Evolutionary conservation across 1,140 invertebrate genomes (phyloP).

Genomic region (Monochamus saltuarius): DNA sequence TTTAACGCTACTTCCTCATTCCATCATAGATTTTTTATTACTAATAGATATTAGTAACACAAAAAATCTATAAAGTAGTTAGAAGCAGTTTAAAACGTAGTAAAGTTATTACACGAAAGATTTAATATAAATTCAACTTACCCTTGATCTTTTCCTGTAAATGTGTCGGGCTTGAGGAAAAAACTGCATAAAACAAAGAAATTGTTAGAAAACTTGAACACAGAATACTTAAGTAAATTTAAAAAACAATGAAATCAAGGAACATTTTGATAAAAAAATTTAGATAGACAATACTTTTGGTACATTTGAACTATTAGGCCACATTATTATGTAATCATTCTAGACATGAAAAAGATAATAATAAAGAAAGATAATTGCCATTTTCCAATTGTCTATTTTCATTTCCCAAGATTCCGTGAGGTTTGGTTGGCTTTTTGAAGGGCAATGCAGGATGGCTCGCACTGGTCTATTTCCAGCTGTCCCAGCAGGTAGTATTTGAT

Average conservation of each 20-base stretch:
- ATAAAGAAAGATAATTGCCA: neutral
- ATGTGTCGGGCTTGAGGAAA: conserved; percentile 19
- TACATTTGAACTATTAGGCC: neutral
- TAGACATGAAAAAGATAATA: neutral
- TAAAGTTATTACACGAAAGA: neutral
- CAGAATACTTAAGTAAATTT: neutral
- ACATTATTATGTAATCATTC: too few relatives aligned
- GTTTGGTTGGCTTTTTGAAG: too few relatives aligned
- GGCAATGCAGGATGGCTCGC: too few relatives aligned
- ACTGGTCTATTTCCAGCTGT: too few relatives aligned
- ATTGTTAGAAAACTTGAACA: neutral
- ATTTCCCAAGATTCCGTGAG: too few relatives aligned
- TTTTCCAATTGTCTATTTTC: neutral
- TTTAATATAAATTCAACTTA: conserved; percentile 27
- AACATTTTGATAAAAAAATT: neutral
- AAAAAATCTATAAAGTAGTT: neutral
- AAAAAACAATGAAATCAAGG: too few relatives aligned
- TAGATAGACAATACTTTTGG: too few relatives aligned
- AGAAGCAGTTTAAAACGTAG: neutral
- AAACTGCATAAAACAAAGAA: conserved; percentile 29
- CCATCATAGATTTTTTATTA: neutral
- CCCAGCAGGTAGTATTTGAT: too few relatives aligned
- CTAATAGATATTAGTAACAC: neutral
- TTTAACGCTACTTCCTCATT: neutral
- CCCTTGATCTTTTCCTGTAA: conserved; percentile 36